Conservation (phyloP, 2,113 vertebrate species). For the Gulo gulo region DNA sequence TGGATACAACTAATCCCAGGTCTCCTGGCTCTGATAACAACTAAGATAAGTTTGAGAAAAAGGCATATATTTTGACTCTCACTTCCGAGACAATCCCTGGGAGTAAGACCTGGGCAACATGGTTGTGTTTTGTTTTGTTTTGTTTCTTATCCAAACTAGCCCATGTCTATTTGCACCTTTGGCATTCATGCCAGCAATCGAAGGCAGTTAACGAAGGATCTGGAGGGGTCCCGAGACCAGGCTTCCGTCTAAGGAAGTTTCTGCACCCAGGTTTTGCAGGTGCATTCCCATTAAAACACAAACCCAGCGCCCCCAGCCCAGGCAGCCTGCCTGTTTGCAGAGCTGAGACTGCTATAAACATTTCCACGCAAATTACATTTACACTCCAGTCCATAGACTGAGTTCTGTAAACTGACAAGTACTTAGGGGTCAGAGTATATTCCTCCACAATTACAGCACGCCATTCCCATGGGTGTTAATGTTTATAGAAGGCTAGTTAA, state of each 20-base stretch:
- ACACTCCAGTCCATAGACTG: background rate
- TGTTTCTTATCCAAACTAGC: background rate
- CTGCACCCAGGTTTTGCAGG: background rate
- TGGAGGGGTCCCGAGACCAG: background rate
- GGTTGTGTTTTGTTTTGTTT: background rate
- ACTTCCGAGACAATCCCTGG: background rate
- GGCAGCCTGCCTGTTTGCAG: background rate
- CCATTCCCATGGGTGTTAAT: constrained; percentile 24
- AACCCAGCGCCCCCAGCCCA: background rate
- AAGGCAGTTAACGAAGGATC: background rate
- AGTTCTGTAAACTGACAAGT: constrained; percentile 57
- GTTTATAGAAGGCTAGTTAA: constrained; percentile 61
- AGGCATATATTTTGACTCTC: background rate
- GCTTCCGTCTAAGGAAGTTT: background rate
- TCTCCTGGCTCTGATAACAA: background rate
- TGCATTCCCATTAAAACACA: background rate
- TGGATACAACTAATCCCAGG: background rate
- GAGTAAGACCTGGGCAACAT: background rate
- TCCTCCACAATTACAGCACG: background rate
- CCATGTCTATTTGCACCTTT: background rate
- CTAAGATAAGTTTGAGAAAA: background rate
- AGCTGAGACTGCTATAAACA: constrained; percentile 44
- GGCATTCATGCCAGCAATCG: background rate
- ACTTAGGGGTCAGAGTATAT: background rate
- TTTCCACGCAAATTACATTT: constrained; percentile 48